A percentile compares a stretch with the other conserved stretches of the same genome.
Evolutionary conservation across 2,113 vertebrate species (phyloP).

Genomic region (Dromiciops gliroides): DNA sequence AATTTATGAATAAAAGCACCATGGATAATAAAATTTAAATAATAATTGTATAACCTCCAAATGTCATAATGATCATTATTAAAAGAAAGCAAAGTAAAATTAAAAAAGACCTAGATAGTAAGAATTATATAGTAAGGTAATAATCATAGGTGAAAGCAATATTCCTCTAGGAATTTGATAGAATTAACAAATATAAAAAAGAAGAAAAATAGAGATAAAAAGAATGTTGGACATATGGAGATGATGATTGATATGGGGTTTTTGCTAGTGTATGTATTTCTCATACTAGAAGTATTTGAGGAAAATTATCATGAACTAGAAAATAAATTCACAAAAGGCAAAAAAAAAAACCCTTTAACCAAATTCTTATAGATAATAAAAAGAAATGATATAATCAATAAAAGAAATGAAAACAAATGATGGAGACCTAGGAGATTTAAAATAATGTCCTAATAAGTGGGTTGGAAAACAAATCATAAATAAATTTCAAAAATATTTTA

Average conservation of each 20-base stretch:
- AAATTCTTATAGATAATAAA: not conserved
- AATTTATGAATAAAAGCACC: no score
- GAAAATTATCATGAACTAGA: not conserved
- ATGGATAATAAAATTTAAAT: not conserved
- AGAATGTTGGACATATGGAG: not conserved
- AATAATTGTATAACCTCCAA: not conserved
- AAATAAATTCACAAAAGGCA: not conserved
- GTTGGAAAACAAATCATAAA: not conserved
- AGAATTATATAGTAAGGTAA: not conserved
- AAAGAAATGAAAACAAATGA: not conserved
- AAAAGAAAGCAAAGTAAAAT: not conserved
- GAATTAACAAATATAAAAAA: not conserved
- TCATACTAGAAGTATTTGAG: not conserved
- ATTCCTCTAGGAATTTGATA: not conserved
- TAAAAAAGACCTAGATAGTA: not conserved
- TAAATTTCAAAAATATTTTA: not conserved
- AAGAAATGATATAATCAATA: not conserved
- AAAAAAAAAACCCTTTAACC: not conserved
- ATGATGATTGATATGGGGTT: not conserved
- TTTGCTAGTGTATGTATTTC: no score
- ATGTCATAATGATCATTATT: not conserved
- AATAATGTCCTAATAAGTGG: not conserved
- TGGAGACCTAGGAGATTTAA: not conserved
- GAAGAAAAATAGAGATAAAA: not conserved
- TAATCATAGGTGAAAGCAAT: not conserved